Evolutionary conservation across 2,113 vertebrate genomes (phyloP), one percentile per base, ranked within the genome.

Genomic region (Ondatra zibethicus): DNA sequence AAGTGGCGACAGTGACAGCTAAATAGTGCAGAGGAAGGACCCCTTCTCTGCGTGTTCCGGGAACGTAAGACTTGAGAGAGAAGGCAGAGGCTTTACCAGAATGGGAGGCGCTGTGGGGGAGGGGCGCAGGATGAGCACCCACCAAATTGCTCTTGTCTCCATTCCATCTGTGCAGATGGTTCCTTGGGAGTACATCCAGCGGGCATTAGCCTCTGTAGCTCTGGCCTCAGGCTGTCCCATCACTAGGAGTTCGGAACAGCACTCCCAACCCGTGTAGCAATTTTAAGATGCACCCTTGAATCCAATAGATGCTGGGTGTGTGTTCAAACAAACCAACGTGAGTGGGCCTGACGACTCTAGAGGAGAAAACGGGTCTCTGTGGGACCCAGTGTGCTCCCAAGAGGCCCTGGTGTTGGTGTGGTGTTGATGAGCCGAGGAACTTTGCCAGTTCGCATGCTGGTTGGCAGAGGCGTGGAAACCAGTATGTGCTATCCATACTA

Each of bases 1-100:
- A 97, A 97, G 95, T n/a, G 89, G 86, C 65, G 93, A 93, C 89
- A 95, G 93, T 93, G 96, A 96, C 96, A 93, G 77, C 93, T 96
- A 93, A 96, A 95, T 96, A 61, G 95, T 76, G 72, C 39, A 50
- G 76, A 95, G 96, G 96, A 96, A 97, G 90, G 78, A 42, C 92
- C 70, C 88, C 84, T 88, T 92, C 77, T 82, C 92, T n/a, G 72
- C 1, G 31, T 61, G 89, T 96, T 95, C 96, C 21, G 45, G 95
- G 95, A 93, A 63, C 0, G 13, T 58, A 13, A 81, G 55, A 75
- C 70, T 72, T 86, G 45, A 65, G 78, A 42, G 89, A 94, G 86
- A 84, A 93, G 77, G n/a, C 87, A 73, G 58, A 52, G 52, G 11
- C 88, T 3, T 72, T 5, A n/a, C 66, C 73, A 55, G 8, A 65